Base-by-base conservation (phyloP, 2,888 invertebrate genomes). In the Hoplodrina blanda region DNA sequence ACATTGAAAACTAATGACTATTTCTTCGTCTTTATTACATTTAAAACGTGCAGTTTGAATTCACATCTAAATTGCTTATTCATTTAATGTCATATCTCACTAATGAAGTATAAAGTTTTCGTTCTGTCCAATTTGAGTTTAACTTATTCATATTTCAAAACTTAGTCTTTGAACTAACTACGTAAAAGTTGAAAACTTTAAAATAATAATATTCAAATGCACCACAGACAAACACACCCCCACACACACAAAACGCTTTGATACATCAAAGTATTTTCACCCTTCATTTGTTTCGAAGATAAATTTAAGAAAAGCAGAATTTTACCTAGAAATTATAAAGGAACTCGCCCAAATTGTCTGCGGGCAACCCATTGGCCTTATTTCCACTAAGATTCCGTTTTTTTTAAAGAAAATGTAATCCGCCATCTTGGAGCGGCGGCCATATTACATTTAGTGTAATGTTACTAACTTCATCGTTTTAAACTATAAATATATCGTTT, bases 321-420 rank as follows among this genome's bases (percentile, higher is more conserved):
- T 25, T 68, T 41, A 63, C 69, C 65, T 59, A 66, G 54, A 76
- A 76, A 79, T 80, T 68, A 69, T 46, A 67, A 69, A 69, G 62
- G 70, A 62, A 50, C 62, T 80, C n/a, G 66, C 64, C 44, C 59
- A 56, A 73, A 67, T 78, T 83, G 72, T 75, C 81, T 76, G 33
- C 57, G 57, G 76, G 80, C 80, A 75, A 62, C 67, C 67, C 44
- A 60, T 78, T 71, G 68, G 62, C 73, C 52, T 68, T 67, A 73
- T 79, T 85, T 80, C 78, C 78, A 69, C 75, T 70, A 80, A 82
- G 83, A 73, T 62, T 75, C 68, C 74, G 72, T 64, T 85, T 88
- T 87, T n/a, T 81, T 78, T 84, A 71, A 87, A 81, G 25, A 25
- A 25, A 25, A 25, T 25, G 25, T 25, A 25, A 25, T 25, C 25